These are phyloP conservation scores for Brachyhypopomus gauderio DNA, from an alignment of 2,113 vertebrate species.

Conservation along the genomic window DNA sequence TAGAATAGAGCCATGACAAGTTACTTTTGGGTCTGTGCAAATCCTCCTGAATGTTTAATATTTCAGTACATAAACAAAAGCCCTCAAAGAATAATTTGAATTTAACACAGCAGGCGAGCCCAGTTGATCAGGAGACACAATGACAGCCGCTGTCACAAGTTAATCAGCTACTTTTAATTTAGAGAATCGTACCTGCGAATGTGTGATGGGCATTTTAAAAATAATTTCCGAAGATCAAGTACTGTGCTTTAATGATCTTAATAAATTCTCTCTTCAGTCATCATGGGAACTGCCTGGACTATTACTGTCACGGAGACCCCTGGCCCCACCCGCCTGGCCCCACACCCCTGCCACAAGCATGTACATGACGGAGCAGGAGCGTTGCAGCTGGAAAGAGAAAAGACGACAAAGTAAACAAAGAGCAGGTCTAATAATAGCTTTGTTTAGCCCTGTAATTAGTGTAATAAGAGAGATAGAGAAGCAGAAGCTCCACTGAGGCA, in stretches of 20 bases:
- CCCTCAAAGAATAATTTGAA: constrained; percentile 57
- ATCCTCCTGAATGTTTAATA: constrained; percentile 60
- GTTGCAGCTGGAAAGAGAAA: background rate
- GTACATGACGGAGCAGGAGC: background rate
- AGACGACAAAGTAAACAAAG: constrained; percentile 47
- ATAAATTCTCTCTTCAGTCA: background rate
- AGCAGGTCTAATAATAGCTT: constrained; percentile 49
- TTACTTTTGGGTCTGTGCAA: constrained; percentile 57
- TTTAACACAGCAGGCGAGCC: constrained; percentile 22
- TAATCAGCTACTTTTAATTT: constrained; percentile 70
- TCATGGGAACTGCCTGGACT: constrained; percentile 10
- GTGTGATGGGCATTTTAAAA: background rate
- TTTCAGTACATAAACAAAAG: constrained; percentile 56
- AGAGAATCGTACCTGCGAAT: constrained; percentile 49
- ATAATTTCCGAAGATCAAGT: background rate
- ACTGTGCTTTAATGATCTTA: constrained; percentile 29
- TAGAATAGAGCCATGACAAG: constrained; percentile 50
- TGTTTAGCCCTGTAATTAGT: constrained; percentile 53
- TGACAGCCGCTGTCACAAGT: constrained; percentile 67
- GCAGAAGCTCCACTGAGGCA: constrained; percentile 15
- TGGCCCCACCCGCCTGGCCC: background rate
- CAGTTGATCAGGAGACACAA: constrained; percentile 64
- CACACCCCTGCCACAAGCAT: background rate
- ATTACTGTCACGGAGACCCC: constrained; percentile 36
- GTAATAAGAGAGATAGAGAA: constrained; percentile 27